Conservation (phyloP, 2,113 vertebrate genomes). For the Nothocercus nigrocapillus region DNA sequence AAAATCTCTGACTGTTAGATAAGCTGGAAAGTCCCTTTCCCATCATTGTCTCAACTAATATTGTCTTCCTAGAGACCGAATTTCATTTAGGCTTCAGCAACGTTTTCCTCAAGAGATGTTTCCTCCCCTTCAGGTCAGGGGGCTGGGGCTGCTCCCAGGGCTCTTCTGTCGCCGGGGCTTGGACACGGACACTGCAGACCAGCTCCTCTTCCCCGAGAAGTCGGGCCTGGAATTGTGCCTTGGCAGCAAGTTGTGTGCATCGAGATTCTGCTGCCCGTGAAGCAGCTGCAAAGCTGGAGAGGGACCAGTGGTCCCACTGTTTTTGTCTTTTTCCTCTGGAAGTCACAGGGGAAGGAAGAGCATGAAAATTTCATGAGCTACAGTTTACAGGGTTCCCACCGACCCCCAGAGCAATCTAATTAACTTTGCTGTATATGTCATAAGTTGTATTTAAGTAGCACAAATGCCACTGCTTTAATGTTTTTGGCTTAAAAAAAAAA, state of each 20-base stretch:
- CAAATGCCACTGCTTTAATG: neutral
- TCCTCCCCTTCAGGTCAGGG: neutral
- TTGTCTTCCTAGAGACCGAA: neutral
- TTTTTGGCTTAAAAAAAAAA: conserved; percentile 1
- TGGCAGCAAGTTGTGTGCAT: neutral
- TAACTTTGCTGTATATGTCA: neutral
- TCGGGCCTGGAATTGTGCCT: neutral
- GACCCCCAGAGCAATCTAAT: neutral
- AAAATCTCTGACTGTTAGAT: neutral
- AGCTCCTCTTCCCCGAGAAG: neutral
- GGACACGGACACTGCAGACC: rapidly evolving
- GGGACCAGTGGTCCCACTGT: neutral
- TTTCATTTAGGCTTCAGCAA: neutral
- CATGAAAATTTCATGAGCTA: neutral
- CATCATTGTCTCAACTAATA: neutral
- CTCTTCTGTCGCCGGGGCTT: rapidly evolving
- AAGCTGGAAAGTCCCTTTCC: neutral
- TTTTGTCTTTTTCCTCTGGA: neutral
- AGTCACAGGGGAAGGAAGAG: neutral
- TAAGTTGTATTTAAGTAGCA: neutral
- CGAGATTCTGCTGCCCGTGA: neutral
- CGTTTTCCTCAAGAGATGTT: neutral
- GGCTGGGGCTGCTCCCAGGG: too few relatives aligned
- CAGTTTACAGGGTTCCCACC: neutral
- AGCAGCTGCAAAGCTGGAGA: neutral